These are phyloP conservation scores for Saccostrea glomerata DNA, from an alignment of 1,140 invertebrate species.

Conservation along the genomic window DNA sequence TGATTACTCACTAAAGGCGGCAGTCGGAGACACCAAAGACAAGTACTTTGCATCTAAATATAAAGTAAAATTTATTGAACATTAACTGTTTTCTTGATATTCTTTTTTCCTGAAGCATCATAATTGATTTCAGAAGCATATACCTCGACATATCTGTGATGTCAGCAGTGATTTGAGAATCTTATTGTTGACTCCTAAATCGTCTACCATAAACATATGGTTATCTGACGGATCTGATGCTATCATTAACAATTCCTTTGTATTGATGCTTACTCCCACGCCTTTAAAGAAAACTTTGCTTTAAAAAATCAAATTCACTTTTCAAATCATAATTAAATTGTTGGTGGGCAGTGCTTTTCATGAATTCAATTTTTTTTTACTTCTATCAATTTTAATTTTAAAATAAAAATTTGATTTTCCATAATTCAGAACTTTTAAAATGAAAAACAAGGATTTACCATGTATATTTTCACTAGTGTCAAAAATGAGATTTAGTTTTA, in stretches of 20 bases:
- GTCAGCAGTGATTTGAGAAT: conserved; percentile 13
- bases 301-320: too few species aligned
- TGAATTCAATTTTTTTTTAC: not conserved
- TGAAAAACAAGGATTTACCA: not conserved
- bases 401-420: not conserved
- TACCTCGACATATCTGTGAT: conserved; percentile 10
- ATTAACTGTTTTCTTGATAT: not conserved
- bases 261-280: conserved; percentile 41
- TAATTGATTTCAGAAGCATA: not conserved
- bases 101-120: not conserved
- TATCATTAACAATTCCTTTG: conserved; percentile 38
- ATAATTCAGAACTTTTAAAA: not conserved
- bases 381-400: not conserved
- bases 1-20: not conserved
- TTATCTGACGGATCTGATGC: conserved; percentile 26
- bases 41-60: not conserved
- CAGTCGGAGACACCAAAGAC: not conserved
- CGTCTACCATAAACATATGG: conserved; percentile 44
- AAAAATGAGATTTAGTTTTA: not conserved
- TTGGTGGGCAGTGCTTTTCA: too few species aligned
- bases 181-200: conserved; percentile 38
- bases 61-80: not conserved
- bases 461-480: not conserved
- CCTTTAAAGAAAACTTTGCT: conserved; percentile 11
- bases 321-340: too few species aligned